Conservation (phyloP, 64 coral and sea anemone species). For the Pocillopora damicornis region DNA sequence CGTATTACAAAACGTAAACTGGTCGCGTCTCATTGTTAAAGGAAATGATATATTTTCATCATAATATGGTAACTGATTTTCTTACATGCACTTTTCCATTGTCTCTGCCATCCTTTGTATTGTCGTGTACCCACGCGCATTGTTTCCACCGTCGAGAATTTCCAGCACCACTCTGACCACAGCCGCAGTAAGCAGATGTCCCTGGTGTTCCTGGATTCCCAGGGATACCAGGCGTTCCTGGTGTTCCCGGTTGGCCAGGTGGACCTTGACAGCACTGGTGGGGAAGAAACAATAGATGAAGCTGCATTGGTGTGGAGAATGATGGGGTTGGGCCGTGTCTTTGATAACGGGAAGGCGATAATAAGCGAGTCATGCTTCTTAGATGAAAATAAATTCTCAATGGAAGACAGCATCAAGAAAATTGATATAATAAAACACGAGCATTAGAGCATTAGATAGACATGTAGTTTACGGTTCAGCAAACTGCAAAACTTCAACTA, state of each 20-base stretch:
- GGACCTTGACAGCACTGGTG: neutral
- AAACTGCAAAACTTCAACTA: too few relatives aligned
- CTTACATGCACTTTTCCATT: constrained; percentile 50
- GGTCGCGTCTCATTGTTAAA: neutral
- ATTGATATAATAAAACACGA: too few relatives aligned
- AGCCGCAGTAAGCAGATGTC: constrained; percentile 10
- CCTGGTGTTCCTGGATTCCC: constrained; percentile 47
- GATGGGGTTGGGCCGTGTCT: too few relatives aligned
- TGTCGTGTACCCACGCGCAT: constrained; percentile 22
- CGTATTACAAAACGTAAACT: too few relatives aligned
- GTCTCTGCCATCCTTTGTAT: constrained; percentile 43
- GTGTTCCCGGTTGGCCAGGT: neutral
- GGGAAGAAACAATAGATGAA: neutral
- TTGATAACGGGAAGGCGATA: too few relatives aligned
- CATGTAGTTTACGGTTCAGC: too few relatives aligned
- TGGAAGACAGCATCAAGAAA: too few relatives aligned
- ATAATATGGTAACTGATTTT: neutral
- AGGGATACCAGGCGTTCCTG: constrained; percentile 24
- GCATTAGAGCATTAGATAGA: too few relatives aligned
- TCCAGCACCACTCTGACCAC: neutral
- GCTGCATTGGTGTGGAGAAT: neutral
- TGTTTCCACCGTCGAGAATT: constrained; percentile 41
- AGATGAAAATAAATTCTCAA: too few relatives aligned
- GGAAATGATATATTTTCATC: neutral
- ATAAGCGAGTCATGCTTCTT: too few relatives aligned